These are phyloP conservation scores for Nomada ferruginata DNA, from an alignment of 2,888 invertebrate genomes.

Conservation along the genomic window DNA sequence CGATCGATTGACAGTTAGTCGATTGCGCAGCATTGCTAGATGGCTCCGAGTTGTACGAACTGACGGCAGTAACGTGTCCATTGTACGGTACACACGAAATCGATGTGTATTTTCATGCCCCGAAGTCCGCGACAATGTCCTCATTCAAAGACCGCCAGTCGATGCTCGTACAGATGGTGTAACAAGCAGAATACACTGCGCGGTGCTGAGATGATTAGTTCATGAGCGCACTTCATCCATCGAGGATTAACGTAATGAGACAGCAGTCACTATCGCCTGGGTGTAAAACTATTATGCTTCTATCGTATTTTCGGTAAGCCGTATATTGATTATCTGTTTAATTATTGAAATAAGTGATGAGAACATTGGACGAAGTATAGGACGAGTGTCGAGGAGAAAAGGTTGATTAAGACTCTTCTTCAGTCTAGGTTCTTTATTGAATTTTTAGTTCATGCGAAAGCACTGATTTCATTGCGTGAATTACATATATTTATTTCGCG, in stretches of 20 bases:
- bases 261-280: too few relatives aligned
- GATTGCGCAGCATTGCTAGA: constrained; percentile 71
- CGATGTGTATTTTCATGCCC: constrained; percentile 67
- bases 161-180: constrained; percentile 46
- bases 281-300: too few relatives aligned
- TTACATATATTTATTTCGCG: too few relatives aligned
- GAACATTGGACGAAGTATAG: too few relatives aligned
- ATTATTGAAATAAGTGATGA: too few relatives aligned
- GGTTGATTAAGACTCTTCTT: too few relatives aligned
- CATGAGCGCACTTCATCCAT: constrained; percentile 22
- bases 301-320: too few relatives aligned
- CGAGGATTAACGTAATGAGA: not conserved
- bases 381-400: too few relatives aligned
- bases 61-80: constrained; percentile 65
- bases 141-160: constrained; percentile 60
- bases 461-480: too few relatives aligned
- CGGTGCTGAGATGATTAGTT: constrained; percentile 36
- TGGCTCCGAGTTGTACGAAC: constrained; percentile 60
- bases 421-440: too few relatives aligned
- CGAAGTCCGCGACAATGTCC: constrained; percentile 65
- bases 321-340: too few relatives aligned
- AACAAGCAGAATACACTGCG: constrained; percentile 49
- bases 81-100: constrained; percentile 65
- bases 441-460: too few relatives aligned
- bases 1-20: constrained; percentile 79